These are phyloP conservation scores for Onychostoma macrolepis DNA, from an alignment of 2,113 vertebrate genomes.

Conservation along the genomic window DNA sequence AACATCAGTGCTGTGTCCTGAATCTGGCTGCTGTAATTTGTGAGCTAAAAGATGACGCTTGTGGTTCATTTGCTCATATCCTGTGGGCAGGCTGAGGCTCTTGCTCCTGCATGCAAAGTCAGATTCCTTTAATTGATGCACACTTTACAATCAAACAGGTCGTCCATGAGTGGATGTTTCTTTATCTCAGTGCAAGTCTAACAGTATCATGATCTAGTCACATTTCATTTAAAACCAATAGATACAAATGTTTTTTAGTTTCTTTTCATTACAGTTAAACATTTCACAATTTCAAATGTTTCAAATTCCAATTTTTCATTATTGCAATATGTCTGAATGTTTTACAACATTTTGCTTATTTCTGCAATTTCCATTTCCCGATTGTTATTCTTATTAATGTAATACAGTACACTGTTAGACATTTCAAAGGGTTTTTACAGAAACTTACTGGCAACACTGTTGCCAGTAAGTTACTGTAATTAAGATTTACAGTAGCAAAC, in stretches of 20 bases:
- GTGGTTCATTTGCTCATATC: conserved; percentile 46
- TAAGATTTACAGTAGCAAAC: too few species aligned
- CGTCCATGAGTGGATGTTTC: conserved; percentile 66
- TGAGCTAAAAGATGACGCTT: conserved; percentile 38
- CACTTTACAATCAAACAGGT: conserved; percentile 56
- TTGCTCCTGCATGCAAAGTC: conserved; percentile 56
- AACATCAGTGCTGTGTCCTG: neutral
- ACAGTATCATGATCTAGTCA: neutral
- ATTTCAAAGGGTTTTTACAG: too few species aligned
- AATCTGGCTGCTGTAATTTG: neutral
- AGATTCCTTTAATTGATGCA: conserved; percentile 53
- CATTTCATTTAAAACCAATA: neutral
- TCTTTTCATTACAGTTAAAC: neutral
- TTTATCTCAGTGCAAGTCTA: conserved; percentile 4
- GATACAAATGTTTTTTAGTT: neutral
- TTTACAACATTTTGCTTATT: neutral
- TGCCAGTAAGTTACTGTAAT: too few species aligned
- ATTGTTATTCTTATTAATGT: neutral
- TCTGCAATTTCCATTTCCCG: neutral
- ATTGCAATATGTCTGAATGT: neutral
- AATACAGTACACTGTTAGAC: too few species aligned
- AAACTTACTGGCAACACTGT: too few species aligned
- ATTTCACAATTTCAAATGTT: too few species aligned
- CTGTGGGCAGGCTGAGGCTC: conserved; percentile 43
- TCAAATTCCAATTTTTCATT: neutral